A percentile compares a stretch with the other conserved stretches of the same genome.
These are phyloP conservation scores for Drosophila recens DNA, from an alignment of 2,888 invertebrate species.

Conservation along the genomic window DNA sequence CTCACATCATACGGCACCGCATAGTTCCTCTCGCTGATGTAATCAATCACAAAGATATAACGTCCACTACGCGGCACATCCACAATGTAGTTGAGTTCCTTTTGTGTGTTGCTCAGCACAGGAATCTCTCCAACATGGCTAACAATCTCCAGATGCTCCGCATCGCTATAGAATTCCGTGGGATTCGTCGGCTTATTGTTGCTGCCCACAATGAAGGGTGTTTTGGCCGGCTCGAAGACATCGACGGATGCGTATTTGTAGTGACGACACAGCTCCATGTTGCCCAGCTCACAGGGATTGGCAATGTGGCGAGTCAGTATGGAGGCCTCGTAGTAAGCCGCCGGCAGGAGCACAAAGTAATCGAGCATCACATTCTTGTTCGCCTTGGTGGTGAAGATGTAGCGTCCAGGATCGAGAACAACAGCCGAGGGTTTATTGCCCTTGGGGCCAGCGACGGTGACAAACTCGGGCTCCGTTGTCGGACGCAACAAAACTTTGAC, in stretches of 20 bases:
- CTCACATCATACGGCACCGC: conserved; percentile 86
- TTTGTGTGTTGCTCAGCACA: conserved; percentile 89
- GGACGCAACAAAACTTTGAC: conserved; percentile 91
- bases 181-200: conserved; percentile 77
- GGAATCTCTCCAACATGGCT: conserved; percentile 88
- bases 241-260: conserved; percentile 93
- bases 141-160: conserved; percentile 87
- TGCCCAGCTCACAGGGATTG: conserved; percentile 91
- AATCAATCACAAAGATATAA: conserved; percentile 93
- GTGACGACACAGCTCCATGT: conserved; percentile 91
- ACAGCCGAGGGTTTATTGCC: conserved; percentile 92
- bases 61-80: conserved; percentile 91
- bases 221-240: conserved; percentile 82
- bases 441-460: conserved; percentile 92
- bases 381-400: conserved; percentile 93
- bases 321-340: conserved; percentile 98
- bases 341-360: conserved; percentile 97
- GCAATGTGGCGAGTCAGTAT: conserved; percentile 94
- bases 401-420: conserved; percentile 97
- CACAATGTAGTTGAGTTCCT: conserved; percentile 90
- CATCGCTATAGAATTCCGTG: conserved; percentile 81
- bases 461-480: conserved; percentile 90
- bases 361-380: conserved; percentile 95
- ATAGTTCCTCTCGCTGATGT: conserved; percentile 88
- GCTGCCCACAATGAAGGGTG: conserved; percentile 77